Percentiles rank a stretch among this genome's conserved stretches.
Conservation (phyloP, 1,140 invertebrate genomes). For the Drosophila novamexicana region DNA sequence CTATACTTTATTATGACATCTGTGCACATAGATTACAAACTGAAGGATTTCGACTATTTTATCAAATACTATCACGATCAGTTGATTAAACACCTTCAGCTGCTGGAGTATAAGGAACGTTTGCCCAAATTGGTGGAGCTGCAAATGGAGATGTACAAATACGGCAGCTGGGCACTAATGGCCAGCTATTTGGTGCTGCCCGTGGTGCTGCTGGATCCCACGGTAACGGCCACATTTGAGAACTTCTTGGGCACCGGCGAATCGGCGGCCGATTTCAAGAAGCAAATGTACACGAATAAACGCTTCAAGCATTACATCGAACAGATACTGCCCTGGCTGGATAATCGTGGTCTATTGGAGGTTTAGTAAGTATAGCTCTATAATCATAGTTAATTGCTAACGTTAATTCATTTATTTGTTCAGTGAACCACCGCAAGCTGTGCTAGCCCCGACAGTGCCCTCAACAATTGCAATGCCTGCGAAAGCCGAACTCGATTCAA, state of each 20-base stretch:
- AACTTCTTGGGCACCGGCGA: conserved; percentile 56
- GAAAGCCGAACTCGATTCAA: conserved; percentile 3
- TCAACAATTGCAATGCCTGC: not conserved
- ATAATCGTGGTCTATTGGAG: conserved; percentile 70
- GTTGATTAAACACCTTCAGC: conserved; percentile 55
- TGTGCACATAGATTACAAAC: conserved; percentile 62
- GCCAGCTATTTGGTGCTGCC: conserved; percentile 56
- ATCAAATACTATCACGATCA: conserved; percentile 70
- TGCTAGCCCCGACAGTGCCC: not conserved
- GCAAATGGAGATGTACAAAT: conserved; percentile 60
- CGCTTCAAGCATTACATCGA: conserved; percentile 53
- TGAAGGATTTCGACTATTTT: conserved; percentile 69
- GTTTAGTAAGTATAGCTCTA: conserved; percentile 44
- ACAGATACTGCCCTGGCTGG: conserved; percentile 69
- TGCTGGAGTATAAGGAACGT: conserved; percentile 55
- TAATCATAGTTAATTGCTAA: too few species aligned
- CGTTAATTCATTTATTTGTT: not conserved
- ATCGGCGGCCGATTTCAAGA: conserved; percentile 48
- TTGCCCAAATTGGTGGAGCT: conserved; percentile 57
- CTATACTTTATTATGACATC: conserved; percentile 71
- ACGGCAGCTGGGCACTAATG: conserved; percentile 47
- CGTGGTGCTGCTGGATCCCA: conserved; percentile 65
- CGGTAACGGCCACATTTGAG: conserved; percentile 56
- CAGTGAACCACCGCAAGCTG: conserved; percentile 7
- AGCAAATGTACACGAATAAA: conserved; percentile 54